Base-by-base conservation (phyloP, 2,888 invertebrate genomes). In the Stomorhina lunata region DNA sequence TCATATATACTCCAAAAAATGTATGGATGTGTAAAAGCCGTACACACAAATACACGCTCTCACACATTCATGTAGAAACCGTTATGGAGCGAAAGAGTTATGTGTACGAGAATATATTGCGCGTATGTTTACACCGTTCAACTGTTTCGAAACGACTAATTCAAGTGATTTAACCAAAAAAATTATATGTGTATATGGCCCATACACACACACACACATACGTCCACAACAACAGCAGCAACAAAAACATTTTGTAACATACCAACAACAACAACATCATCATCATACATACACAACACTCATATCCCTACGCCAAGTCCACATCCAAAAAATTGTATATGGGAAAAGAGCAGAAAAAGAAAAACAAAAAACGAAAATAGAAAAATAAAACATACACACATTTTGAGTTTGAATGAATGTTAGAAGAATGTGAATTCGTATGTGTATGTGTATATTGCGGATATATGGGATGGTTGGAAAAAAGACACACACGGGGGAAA, bases 91-190 rank as follows among this genome's bases (percentile, higher is more conserved):
- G 84, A 85, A 85, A 85, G 84, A 85, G 83, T 84, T 85, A 83
- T 77, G 84, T 83, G 85, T 84, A 79, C 71, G 81, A 80, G n/a
- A n/a, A 78, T 82, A 86, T 84, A 76, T 82, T 84, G 83, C 77
- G 84, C 86, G 86, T 90, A 87, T 90, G 90, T 90, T 88, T 88
- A 89, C 89, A 90, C 89, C 90, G 90, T 90, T 90, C 90, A 91
- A 91, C 91, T 90, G 91, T 90, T 91, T 91, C 91, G 90, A 90
- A 90, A 90, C 91, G 90, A 91, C 91, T 91, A 89, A 89, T 89
- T 89, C 89, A 87, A 89, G 88, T 88, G 88, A 89, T 88, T 88
- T 88, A 82, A 87, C 86, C 88, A 87, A 89, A 89, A 88, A 89
- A 88, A 89, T 77, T 85, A 85, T 85, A 84, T 83, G 68, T 80